Conservation (phyloP, 1,140 invertebrate genomes). For the Brachionus sp. region DNA sequence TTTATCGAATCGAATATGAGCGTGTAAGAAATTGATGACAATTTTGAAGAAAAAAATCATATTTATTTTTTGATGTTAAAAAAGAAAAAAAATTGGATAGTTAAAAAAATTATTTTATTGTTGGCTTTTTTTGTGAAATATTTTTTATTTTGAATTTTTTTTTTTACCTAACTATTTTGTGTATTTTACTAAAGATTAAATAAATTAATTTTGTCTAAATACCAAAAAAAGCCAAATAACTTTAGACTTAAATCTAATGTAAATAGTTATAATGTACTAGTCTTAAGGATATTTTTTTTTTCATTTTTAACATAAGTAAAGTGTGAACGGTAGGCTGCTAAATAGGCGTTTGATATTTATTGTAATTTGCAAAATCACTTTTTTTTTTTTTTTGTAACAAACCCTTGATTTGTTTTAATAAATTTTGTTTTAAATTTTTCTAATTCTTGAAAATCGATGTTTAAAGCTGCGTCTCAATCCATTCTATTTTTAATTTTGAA, state of each 20-base stretch:
- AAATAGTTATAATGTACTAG: neutral
- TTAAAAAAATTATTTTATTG: neutral
- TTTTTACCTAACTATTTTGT: neutral
- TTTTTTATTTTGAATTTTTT: neutral
- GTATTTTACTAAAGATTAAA: conserved; percentile 12
- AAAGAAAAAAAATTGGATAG: neutral
- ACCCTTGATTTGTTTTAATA: neutral
- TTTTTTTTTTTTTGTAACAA: neutral
- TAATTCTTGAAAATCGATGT: neutral
- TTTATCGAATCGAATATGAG: neutral
- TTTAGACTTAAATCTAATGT: neutral
- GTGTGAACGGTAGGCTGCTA: neutral
- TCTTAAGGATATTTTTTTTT: neutral
- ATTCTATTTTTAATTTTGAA: neutral
- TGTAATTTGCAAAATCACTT: neutral
- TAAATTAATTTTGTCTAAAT: conserved; percentile 3
- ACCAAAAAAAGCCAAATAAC: neutral
- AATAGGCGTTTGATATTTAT: neutral
- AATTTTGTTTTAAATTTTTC: neutral
- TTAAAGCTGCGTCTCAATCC: neutral
- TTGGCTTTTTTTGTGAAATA: conserved; percentile 31
- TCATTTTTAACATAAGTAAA: neutral
- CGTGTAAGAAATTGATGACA: neutral
- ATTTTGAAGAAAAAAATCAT: neutral
- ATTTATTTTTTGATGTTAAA: conserved; percentile 3